Evolutionary conservation across 2,797 vertebrate species (phyloP).

Genomic region (Amblyraja radiata): DNA sequence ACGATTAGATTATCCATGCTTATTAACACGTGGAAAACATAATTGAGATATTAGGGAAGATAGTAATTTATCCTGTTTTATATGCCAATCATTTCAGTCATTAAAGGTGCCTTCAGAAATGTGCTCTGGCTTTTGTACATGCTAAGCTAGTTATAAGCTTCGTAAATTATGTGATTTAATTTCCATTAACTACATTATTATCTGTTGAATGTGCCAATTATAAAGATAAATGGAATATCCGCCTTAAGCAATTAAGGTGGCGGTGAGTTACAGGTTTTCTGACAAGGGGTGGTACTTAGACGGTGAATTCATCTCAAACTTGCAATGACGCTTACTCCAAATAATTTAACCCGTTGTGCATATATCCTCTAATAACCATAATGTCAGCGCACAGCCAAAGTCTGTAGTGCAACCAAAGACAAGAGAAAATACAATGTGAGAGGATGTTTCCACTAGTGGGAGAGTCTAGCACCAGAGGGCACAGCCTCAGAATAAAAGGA

Average conservation of each 20-base stretch:
- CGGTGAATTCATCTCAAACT: background rate
- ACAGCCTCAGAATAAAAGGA: too few relatives aligned
- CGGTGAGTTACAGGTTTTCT: slow-evolving; percentile 10
- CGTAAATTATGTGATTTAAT: slow-evolving; percentile 38
- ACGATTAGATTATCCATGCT: background rate
- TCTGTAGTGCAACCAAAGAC: too few relatives aligned
- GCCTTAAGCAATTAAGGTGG: slow-evolving; percentile 31
- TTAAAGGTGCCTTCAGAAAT: slow-evolving; percentile 6
- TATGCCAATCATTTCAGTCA: slow-evolving; percentile 13
- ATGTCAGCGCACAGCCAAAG: too few relatives aligned
- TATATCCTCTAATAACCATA: background rate
- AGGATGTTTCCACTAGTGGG: too few relatives aligned
- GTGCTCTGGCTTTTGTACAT: slow-evolving; percentile 22
- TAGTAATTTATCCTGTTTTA: slow-evolving; percentile 31
- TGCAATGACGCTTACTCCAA: background rate
- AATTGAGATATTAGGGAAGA: slow-evolving; percentile 34
- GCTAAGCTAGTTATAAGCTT: slow-evolving; percentile 25
- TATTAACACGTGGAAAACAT: slow-evolving; percentile 9
- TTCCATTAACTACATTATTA: slow-evolving; percentile 37
- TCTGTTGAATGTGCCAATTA: slow-evolving; percentile 38
- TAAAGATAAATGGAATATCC: slow-evolving; percentile 35
- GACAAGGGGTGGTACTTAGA: background rate
- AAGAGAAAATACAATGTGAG: too few relatives aligned
- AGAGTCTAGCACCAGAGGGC: too few relatives aligned
- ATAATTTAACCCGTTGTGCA: background rate